Evolutionary conservation across 2,888 invertebrate species (phyloP), one percentile per base, ranked within the genome.

Genomic region (Eupithecia inturbata): DNA sequence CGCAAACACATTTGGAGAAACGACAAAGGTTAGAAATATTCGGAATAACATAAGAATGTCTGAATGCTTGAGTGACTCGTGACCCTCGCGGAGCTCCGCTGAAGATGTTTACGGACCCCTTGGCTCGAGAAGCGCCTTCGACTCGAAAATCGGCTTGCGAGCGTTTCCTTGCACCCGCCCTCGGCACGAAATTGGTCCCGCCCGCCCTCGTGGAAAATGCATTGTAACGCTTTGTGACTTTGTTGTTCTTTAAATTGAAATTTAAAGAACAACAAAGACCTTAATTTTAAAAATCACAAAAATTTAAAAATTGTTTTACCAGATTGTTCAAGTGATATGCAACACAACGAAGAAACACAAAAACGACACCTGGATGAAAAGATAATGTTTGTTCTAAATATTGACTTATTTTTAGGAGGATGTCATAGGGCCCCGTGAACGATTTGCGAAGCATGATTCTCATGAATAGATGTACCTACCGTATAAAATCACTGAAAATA

Each of bases 41-140:
- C 67, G 74, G 73, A 74, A 75, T 79, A 66, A 39, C 39, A 66
- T 39, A 66, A 66, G 22, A 41, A 26, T 77, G 73, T 57, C 69
- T 73, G 73, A 74, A 77, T 72, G 78, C 74, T 71, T 68, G 75
- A 76, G 74, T 77, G 77, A 77, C 71, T 78, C 75, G 73, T 76
- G 80, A 78, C 78, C 78, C 72, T 75, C 73, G 72, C 62, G 75
- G 72, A 77, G 76, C 77, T 78, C 75, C 73, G 33, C 68, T 73
- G 78, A 76, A 76, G 74, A 79, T 79, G 75, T 79, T 80, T 77
- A 77, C 78, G 78, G 73, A 78, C 60, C 77, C 77, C 78, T 78
- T 72, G 78, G 76, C 76, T 71, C 78, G 77, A 71, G 77, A 74
- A 78, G 78, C 57, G 62, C 77, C 71, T 72, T 78, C 76, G 69